Evolutionary conservation across 2,113 vertebrate species (phyloP), one percentile per base, ranked within the genome.

Genomic region (Emydura subglobosa): DNA sequence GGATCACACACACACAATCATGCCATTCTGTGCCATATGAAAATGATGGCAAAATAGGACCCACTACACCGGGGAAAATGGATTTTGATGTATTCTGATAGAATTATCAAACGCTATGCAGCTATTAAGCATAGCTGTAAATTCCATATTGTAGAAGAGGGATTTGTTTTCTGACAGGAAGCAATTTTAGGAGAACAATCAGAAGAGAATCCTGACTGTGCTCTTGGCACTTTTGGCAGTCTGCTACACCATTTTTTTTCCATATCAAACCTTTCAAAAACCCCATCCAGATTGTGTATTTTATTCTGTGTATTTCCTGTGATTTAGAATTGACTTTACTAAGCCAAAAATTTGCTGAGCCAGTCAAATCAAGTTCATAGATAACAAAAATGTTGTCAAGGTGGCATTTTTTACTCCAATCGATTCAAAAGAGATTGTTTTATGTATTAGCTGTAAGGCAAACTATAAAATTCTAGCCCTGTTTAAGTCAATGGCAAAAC

Each of bases 191-290:
- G 17, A 44, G 22, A 24, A 76, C 19, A 49, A 89, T 74, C 39
- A 83, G 55, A 88, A 90, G 50, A 29, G 47, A 79, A 82, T 82
- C 54, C 42, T 83, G 85, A 84, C 86, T 93, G 39, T 68, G 53
- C 82, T 96, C 89, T 96, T 98, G 91, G 96, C 83, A 94, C 86
- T 57, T 87, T 97, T 97, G 97, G 95, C 96, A 96, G 92, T 96
- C 97, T 98, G 93, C 85, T 97, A 92, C 95, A 92, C 95, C 96
- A 79, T 87, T 82, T 90, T 47, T 92, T 92, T 80, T 91, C 85
- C 90, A 93, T 92, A 92, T 4, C n/a, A 34, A 88, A 50, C 10
- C 54, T 31, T 85, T 90, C 83, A 79, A 91, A 59, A 88, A 85
- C 10, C 31, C 14, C 54, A 49, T 47, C 25, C 29, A 16, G 78